Evolutionary conservation across 2,113 vertebrate genomes (phyloP).

Genomic region (Psettodes erumei): DNA sequence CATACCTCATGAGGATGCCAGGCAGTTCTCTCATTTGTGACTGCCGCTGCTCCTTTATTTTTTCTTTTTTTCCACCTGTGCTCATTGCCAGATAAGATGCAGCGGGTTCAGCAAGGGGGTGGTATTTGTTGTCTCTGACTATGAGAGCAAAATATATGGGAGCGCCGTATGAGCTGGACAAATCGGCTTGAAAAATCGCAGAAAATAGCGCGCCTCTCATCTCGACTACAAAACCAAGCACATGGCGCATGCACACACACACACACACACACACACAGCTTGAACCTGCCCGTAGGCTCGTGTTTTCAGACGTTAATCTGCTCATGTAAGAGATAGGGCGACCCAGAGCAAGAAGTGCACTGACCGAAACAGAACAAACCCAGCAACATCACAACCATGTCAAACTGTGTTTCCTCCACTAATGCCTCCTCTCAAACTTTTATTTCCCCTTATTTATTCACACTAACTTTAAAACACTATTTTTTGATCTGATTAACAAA

Average conservation of each 20-base stretch:
- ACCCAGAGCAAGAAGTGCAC: constrained; percentile 14
- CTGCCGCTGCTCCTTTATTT: no score
- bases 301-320: constrained; percentile 21
- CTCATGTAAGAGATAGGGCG: constrained; percentile 16
- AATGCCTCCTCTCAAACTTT: background rate
- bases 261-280: constrained; percentile 2
- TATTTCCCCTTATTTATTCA: background rate
- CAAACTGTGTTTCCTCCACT: constrained; percentile 9
- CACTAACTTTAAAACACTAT: background rate
- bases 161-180: background rate
- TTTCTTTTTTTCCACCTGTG: background rate
- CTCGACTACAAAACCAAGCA: background rate
- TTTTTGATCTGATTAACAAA: background rate
- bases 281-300: constrained; percentile 5
- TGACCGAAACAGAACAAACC: constrained; percentile 29
- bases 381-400: background rate
- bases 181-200: constrained; percentile 28
- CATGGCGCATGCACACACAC: no score
- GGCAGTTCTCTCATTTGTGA: constrained; percentile 25
- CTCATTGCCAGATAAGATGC: constrained; percentile 28
- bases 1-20: constrained; percentile 37
- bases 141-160: background rate
- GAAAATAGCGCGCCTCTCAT: background rate
- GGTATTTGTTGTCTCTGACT: constrained; percentile 30
- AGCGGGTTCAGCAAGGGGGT: background rate